These are phyloP conservation scores for Lypha dubia DNA, from an alignment of 2,888 invertebrate genomes.

Conservation along the genomic window DNA sequence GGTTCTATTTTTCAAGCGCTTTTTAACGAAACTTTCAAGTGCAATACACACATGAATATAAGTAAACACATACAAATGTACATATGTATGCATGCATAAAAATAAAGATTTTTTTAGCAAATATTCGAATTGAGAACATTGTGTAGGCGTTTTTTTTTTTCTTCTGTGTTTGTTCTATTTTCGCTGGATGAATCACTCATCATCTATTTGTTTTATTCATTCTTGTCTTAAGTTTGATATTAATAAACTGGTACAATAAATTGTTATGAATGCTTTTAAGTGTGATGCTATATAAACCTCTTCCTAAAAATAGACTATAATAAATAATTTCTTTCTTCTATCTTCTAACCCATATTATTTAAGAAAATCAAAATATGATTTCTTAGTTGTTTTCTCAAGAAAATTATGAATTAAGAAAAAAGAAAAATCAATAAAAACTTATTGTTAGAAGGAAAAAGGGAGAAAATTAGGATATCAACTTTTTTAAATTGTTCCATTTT, in stretches of 20 bases:
- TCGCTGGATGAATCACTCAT: neutral
- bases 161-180: neutral
- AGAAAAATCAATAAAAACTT: neutral
- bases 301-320: slow-evolving; percentile 26
- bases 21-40: slow-evolving; percentile 44
- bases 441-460: too few relatives aligned
- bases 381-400: neutral
- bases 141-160: slow-evolving; percentile 43
- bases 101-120: neutral
- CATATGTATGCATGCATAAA: neutral
- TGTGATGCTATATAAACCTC: neutral
- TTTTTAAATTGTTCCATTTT: slow-evolving; percentile 14
- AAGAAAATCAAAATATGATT: neutral
- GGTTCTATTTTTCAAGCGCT: neutral
- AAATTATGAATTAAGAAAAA: neutral
- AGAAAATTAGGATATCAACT: neutral
- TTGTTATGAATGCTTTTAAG: neutral
- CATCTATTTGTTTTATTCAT: neutral
- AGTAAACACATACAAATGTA: neutral
- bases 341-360: neutral
- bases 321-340: slow-evolving; percentile 28
- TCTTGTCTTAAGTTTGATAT: slow-evolving; percentile 11
- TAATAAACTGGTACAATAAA: slow-evolving; percentile 9
- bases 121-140: slow-evolving; percentile 30
- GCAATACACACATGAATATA: slow-evolving; percentile 1